Conservation (phyloP, 2,888 invertebrate genomes). For the Eurytoma californica region DNA sequence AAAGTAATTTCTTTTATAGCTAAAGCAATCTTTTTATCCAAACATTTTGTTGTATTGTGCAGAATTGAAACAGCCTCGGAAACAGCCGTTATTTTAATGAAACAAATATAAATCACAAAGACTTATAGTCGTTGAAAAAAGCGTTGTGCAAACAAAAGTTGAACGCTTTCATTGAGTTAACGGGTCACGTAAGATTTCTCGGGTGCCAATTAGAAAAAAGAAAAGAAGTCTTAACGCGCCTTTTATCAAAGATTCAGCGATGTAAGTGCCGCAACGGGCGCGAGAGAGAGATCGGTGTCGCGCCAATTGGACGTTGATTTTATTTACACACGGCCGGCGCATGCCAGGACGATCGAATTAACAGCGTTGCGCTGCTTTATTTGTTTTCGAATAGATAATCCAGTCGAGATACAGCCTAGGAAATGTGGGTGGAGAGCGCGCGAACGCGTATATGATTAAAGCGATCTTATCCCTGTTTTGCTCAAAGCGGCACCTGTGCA, state of each 20-base stretch:
- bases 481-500: constrained; percentile 63
- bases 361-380: constrained; percentile 64
- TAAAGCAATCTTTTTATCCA: too few species aligned
- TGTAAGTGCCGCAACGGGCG: background rate
- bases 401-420: constrained; percentile 64
- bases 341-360: constrained; percentile 44
- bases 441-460: constrained; percentile 71
- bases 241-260: background rate
- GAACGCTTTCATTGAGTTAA: too few species aligned
- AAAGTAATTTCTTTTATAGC: too few species aligned
- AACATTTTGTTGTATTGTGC: too few species aligned
- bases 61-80: too few species aligned
- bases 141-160: too few species aligned
- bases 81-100: too few species aligned
- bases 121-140: too few species aligned
- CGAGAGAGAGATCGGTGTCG: background rate
- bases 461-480: constrained; percentile 69
- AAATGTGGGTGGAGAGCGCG: constrained; percentile 69
- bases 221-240: constrained; percentile 5
- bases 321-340: background rate
- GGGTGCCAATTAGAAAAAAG: background rate
- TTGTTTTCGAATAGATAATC: constrained; percentile 73
- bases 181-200: too few species aligned
- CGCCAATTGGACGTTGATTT: constrained; percentile 25
- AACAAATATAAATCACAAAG: too few species aligned